Conservation (phyloP, 2,113 vertebrate genomes). For the Marmota flaviventris region DNA sequence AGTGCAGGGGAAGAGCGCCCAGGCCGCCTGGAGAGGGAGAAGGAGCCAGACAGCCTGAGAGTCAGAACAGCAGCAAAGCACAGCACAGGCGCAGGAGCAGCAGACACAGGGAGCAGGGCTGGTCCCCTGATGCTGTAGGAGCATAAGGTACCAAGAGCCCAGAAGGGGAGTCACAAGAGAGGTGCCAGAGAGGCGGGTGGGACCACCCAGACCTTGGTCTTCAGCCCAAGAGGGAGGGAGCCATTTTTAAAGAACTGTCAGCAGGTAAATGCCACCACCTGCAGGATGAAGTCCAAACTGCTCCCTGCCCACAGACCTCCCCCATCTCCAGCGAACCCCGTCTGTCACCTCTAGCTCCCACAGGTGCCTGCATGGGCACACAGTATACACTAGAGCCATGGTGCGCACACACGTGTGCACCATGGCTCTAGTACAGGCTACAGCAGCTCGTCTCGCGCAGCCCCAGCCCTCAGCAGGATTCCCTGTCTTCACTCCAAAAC, state of each 20-base stretch:
- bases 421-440: too few relatives aligned
- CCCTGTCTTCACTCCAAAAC: neutral
- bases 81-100: too few relatives aligned
- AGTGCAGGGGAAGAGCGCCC: too few relatives aligned
- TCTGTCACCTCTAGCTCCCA: neutral
- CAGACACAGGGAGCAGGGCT: fast-evolving
- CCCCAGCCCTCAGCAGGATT: fast-evolving
- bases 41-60: neutral
- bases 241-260: too few relatives aligned
- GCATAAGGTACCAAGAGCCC: neutral
- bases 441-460: fast-evolving
- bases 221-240: neutral
- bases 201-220: neutral
- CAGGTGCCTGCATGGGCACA: fast-evolving
- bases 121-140: neutral
- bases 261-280: neutral
- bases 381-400: neutral
- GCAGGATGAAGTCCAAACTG: neutral
- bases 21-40: too few relatives aligned
- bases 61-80: neutral
- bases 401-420: too few relatives aligned
- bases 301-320: neutral
- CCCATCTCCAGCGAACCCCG: neutral
- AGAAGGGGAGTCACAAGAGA: fast-evolving
- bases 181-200: fast-evolving